Base-by-base conservation (phyloP, 2,888 invertebrate species). In the Branchellion lobata region DNA sequence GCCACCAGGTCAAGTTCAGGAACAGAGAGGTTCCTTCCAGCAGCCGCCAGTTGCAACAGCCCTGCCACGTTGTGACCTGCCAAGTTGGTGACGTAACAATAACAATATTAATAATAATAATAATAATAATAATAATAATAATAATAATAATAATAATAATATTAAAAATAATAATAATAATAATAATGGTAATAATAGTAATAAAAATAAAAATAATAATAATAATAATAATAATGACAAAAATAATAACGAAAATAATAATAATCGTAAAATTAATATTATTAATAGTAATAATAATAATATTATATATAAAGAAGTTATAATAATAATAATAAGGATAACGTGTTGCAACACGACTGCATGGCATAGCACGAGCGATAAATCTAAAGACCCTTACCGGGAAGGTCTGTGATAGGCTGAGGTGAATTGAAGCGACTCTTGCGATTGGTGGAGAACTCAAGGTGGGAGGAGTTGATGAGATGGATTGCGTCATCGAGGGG, bases 401-500 rank as follows among this genome's bases (percentile, higher is more conserved):
- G 80, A 8, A 78, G 40, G 8, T 31, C 27, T 18, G 78, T 68
- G 24, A 27, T 24, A 29, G 79, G 69, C 14, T 57, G 75, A 34
- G 33, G 61, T 79, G n/a, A 47, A 14, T 31, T 51, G 69, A 74
- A 34, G 51, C 73, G 78, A 21, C 73, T 76, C 51, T 75, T 71
- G 36, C 71, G 40, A 31, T 78, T 78, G 18, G 29, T 51, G 29
- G 68, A 24, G 83, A 88, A 88, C 71, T 85, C 84, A 80, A 87
- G 87, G 85, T 88, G 89, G 84, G 86, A 88, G 80, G 86, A 85
- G 11, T 91, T 90, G 40, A 96, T 90, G 82, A 96, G 89, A 82
- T 91, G 90, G 80, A 96, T 89, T 0, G 96, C 94, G 88, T 96
- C 95, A 79, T 96, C 95, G 57, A 95, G 86, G 0, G 95, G 95